Base-by-base conservation (phyloP, 2,888 invertebrate species). In the Hemistola chrysoprasaria region DNA sequence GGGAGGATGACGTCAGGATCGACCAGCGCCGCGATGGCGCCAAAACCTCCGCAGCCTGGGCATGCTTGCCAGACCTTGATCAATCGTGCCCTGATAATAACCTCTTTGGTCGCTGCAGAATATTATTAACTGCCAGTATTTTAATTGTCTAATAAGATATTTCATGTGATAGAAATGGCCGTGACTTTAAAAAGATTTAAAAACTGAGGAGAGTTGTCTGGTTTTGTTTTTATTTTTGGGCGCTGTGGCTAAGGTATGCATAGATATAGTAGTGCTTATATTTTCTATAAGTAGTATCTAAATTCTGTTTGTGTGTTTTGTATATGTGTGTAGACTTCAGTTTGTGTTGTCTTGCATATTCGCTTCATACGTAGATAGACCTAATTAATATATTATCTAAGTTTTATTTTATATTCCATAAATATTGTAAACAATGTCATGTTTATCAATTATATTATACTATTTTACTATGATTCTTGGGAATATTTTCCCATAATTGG, bases 1-100 rank as follows among this genome's bases (percentile, higher is more conserved):
- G 57, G 62, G 64, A 54, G 50, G 35, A 48, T 84, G 85, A 84
- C 84, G 85, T 84, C 84, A 84, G 64, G 50, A 69, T 71, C 74
- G 75, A 74, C 74, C 78, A 43, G 38, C 78, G 78, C 69, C 80
- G 70, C 64, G 48, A 71, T 74, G 78, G 76, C 78, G 78, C 76
- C 78, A 64, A 69, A 69, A 67, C 69, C 56, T 56, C 62, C 59
- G 53, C 57, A 53, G 16, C 16, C 16, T 4, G 16, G 4, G 3
- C 4, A 2, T 16, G 16, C 16, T 16, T 16, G 16, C 65, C 73
- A 67, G 65, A 64, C 74, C 70, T 69, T 72, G 68, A 75, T 77
- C 78, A 72, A 64, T 69, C 71, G 73, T 63, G 61, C 62, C 59
- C 57, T 61, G 60, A 54, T 59, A 57, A 55, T 53, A 51, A 48